These are phyloP conservation scores for Teinopalpus imperialis DNA, from an alignment of 2,888 invertebrate species.

Conservation along the genomic window DNA sequence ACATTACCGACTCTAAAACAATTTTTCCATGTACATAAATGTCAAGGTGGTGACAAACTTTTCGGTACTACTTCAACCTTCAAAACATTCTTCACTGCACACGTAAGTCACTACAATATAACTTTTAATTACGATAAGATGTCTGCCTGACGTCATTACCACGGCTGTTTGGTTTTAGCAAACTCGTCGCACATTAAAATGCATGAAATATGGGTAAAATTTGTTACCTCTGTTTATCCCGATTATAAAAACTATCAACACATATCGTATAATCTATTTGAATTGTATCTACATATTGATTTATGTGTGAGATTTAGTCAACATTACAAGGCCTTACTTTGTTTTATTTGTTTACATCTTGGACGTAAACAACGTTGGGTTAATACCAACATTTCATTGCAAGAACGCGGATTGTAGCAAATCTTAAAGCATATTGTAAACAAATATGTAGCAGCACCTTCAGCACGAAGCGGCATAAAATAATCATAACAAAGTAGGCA, in stretches of 20 bases:
- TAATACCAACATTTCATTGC: conserved; percentile 5
- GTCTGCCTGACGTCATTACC: conserved; percentile 10
- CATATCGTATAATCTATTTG: no score
- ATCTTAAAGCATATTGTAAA: conserved; percentile 21
- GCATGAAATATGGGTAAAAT: no score
- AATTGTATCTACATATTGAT: no score
- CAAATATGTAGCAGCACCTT: conserved; percentile 19
- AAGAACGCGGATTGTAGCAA: conserved; percentile 15
- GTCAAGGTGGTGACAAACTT: no score
- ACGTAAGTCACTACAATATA: conserved; percentile 7
- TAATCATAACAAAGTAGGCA: conserved; percentile 20
- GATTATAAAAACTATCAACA: no score
- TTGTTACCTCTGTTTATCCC: no score
- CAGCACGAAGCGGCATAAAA: conserved; percentile 6
- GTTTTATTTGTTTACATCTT: conserved; percentile 16
- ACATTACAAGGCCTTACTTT: no score
- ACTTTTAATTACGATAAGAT: conserved; percentile 14
- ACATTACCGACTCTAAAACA: no score
- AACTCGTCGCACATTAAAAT: conserved; percentile 5
- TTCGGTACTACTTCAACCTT: no score
- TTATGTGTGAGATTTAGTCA: no score
- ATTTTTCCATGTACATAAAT: no score
- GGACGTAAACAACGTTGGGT: conserved; percentile 9
- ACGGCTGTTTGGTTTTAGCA: not conserved
- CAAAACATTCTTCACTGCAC: conserved; percentile 6